Conservation (phyloP, 2,113 vertebrate species). For the Poeciliopsis turrubarensis region DNA sequence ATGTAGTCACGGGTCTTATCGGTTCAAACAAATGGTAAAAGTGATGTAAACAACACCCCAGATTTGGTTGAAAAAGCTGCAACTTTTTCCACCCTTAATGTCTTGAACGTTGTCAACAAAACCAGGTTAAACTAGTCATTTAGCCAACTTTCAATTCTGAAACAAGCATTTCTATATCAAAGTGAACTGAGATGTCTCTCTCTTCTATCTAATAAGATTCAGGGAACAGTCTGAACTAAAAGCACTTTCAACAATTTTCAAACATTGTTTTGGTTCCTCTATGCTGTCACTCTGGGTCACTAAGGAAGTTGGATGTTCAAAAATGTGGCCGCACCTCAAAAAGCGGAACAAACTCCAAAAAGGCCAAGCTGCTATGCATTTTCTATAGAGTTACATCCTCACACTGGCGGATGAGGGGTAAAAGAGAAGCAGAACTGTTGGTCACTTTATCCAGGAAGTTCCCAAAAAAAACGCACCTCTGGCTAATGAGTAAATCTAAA, state of each 20-base stretch:
- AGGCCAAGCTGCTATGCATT: too few species aligned
- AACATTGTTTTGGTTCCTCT: not conserved
- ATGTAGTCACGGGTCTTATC: not conserved
- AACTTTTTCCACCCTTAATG: not conserved
- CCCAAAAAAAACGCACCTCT: not conserved
- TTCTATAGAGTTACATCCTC: not conserved
- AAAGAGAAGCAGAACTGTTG: not conserved
- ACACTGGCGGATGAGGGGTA: too few species aligned
- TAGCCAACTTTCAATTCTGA: not conserved
- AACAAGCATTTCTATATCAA: not conserved
- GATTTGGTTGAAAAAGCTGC: not conserved
- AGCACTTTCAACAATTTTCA: not conserved
- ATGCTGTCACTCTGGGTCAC: slow-evolving; percentile 26
- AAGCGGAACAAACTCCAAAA: not conserved
- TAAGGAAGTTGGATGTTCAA: slow-evolving; percentile 53
- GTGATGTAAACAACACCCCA: not conserved
- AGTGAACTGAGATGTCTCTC: not conserved
- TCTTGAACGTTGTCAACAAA: not conserved
- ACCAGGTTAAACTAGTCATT: not conserved
- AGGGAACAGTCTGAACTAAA: not conserved
- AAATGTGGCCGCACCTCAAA: slow-evolving; percentile 53
- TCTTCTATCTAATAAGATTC: too few species aligned
- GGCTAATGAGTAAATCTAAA: not conserved
- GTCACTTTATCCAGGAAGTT: not conserved
- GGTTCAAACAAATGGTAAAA: not conserved